Evolutionary conservation across 1,140 invertebrate species (phyloP).

Genomic region (Diorhabda carinulata): DNA sequence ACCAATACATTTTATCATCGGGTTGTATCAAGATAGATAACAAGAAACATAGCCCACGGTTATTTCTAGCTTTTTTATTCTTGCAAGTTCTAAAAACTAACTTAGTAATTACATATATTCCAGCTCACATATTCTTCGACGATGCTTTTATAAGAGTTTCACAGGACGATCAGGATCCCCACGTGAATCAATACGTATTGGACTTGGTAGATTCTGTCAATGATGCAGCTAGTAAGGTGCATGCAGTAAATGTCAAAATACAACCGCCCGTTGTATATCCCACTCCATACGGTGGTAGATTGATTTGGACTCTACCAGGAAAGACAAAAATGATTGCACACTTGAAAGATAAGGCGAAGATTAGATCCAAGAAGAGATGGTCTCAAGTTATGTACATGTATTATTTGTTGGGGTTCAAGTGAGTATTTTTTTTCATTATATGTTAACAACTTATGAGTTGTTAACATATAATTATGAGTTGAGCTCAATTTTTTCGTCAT

Average conservation of each 20-base stretch:
- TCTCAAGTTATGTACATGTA: slow-evolving; percentile 95
- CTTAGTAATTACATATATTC: slow-evolving; percentile 1
- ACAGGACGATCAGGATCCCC: slow-evolving; percentile 68
- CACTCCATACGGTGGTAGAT: slow-evolving; percentile 83
- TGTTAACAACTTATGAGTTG: too few species aligned
- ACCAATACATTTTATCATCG: too few species aligned
- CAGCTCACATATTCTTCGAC: slow-evolving; percentile 90
- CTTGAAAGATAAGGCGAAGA: slow-evolving; percentile 84
- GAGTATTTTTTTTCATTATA: not conserved
- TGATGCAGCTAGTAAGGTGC: slow-evolving; percentile 70
- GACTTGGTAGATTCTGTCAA: slow-evolving; percentile 71
- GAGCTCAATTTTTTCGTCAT: too few species aligned
- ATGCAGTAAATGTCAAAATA: slow-evolving; percentile 64
- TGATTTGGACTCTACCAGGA: slow-evolving; percentile 82
- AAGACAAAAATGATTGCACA: slow-evolving; percentile 82
- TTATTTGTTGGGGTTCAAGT: slow-evolving; percentile 74
- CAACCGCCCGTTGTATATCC: slow-evolving; percentile 73
- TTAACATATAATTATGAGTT: too few species aligned
- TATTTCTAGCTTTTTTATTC: too few species aligned
- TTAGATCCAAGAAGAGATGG: slow-evolving; percentile 80
- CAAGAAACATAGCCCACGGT: too few species aligned
- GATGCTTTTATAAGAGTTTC: slow-evolving; percentile 71
- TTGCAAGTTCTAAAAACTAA: not conserved
- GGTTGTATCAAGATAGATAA: too few species aligned
- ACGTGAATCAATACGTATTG: slow-evolving; percentile 80